Evolutionary conservation across 35 echinoderm and acorn worm genomes (phyloP), one percentile per base, ranked within the genome.

Genomic region (Chiridota heheva): DNA sequence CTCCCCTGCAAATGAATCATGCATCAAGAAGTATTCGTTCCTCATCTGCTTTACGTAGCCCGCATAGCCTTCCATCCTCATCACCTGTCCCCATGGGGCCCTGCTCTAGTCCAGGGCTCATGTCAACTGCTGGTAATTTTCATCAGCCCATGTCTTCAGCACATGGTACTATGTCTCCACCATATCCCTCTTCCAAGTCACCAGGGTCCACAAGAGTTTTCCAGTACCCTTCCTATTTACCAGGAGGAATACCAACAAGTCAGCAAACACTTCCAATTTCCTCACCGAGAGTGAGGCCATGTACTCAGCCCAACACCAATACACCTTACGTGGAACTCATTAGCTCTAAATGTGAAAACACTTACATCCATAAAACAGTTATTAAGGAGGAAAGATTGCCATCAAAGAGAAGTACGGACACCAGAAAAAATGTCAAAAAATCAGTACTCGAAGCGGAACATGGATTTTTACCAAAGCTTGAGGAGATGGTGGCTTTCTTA

Each of bases 401-500:
- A 13, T 12, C 63, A 66, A 41, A 72, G 42, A 72, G 29, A 44
- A 42, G 39, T 22, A n/a, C n/a, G n/a, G 37, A n/a, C 4, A 58
- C 12, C 75, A 27, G 56, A 61, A 61, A 37, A 62, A 10, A 10
- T 13, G 48, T 53, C 48, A 78, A 77, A 49, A 55, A 38, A 39
- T 78, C 61, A 49, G 46, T 70, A 39, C 38, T 47, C 44, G 42
- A 41, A 73, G 71, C 68, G 40, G 58, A 86, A 34, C 43, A 67
- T 77, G 90, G 90, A 43, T 80, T 76, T 60, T 72, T 93, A 37
- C 90, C 90, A 44, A 81, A 87, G 38, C 66, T 93, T 17, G 90
- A 93, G 51, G 90, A 93, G 69, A 88, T 93, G 90, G 90, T 93
- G 7, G 86, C 86, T 45, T 76, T 88, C 32, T 80, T 93, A 8